A percentile compares a stretch with the other conserved stretches of the same genome.
Evolutionary conservation across 2,113 vertebrate genomes (phyloP).

Genomic region (Pangasianodon gigas): DNA sequence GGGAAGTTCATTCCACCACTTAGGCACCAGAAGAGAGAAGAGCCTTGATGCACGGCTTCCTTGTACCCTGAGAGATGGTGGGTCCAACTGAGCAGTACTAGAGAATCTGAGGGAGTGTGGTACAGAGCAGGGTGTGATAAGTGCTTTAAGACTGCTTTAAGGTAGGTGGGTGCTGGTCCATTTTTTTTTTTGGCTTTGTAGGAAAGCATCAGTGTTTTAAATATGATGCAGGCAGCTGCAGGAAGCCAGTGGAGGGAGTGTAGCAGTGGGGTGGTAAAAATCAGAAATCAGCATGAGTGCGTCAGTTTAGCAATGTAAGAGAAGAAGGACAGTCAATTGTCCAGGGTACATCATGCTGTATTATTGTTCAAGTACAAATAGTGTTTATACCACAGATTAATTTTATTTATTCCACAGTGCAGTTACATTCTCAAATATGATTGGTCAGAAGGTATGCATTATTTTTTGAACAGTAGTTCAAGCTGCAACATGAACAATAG

Average conservation of each 20-base stretch:
- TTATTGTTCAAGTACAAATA: background rate
- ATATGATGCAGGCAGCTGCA: too few relatives aligned
- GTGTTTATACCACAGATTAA: background rate
- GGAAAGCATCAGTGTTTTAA: too few relatives aligned
- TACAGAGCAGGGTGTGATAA: background rate
- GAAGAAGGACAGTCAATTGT: background rate
- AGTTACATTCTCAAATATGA: too few relatives aligned
- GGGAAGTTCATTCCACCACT: too few relatives aligned
- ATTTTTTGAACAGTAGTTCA: too few relatives aligned
- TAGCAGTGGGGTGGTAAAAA: background rate
- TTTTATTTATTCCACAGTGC: too few relatives aligned
- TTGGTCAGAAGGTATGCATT: too few relatives aligned
- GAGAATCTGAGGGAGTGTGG: too few relatives aligned
- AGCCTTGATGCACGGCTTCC: background rate
- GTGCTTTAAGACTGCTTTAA: background rate
- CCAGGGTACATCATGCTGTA: background rate
- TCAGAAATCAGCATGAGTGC: background rate
- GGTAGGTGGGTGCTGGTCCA: background rate
- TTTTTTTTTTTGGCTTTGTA: background rate
- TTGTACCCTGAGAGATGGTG: background rate
- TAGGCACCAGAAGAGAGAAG: too few relatives aligned
- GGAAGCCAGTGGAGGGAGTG: background rate
- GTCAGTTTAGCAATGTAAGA: background rate
- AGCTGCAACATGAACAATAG: background rate
- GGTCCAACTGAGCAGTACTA: background rate